Conservation (phyloP, 2,888 invertebrate genomes). For the Sesia apiformis region DNA sequence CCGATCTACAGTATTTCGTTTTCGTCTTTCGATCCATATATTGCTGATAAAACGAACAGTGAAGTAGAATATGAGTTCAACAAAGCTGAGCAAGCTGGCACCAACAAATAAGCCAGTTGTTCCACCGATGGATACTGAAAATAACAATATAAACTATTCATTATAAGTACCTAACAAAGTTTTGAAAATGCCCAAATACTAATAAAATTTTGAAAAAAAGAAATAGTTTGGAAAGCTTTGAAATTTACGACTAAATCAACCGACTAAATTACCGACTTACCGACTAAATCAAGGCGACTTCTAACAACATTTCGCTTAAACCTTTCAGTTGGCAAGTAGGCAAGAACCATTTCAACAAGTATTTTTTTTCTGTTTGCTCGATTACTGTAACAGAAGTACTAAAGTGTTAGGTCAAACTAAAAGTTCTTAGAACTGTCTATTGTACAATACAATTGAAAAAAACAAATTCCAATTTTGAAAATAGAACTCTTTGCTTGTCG, state of each 20-base stretch:
- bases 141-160: too few species aligned
- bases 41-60: constrained; percentile 67
- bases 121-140: constrained; percentile 78
- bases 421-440: too few species aligned
- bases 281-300: constrained; percentile 78
- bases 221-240: too few species aligned
- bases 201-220: too few species aligned
- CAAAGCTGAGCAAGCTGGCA: constrained; percentile 79
- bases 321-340: constrained; percentile 75
- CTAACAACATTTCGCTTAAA: constrained; percentile 79
- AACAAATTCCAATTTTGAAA: too few species aligned
- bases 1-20: constrained; percentile 4
- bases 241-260: constrained; percentile 70
- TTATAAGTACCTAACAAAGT: too few species aligned
- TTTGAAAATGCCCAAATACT: too few species aligned
- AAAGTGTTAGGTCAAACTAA: too few species aligned
- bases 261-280: too few species aligned
- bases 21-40: constrained; percentile 30
- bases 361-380: constrained; percentile 55
- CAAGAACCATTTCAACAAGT: constrained; percentile 66
- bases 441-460: too few species aligned
- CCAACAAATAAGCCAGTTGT: constrained; percentile 79
- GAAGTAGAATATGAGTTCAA: constrained; percentile 77
- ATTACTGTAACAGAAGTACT: constrained; percentile 17
- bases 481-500: too few species aligned